phyloP scores from a whole-genome alignment of 2,888 invertebrate genomes.

The Epistrophe grossulariae region DNA sequence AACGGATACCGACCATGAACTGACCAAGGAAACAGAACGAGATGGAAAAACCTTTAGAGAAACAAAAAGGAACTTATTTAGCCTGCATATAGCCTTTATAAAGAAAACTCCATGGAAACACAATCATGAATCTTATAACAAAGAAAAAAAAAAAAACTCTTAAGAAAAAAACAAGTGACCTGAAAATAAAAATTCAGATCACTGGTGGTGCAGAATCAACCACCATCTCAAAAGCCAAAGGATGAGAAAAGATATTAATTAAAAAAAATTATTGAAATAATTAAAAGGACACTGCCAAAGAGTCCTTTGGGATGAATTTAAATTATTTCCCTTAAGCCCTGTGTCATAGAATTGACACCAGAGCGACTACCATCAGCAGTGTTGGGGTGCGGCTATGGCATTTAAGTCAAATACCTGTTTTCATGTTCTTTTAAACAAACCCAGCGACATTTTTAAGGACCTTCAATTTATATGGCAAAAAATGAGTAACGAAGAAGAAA shows the following conservation, averaged over 20 bases:
- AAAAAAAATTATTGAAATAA: conserved; percentile 79
- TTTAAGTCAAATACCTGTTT: conserved; percentile 60
- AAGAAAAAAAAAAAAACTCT: neutral
- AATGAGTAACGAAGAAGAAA: conserved; percentile 13
- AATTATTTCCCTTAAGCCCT: conserved; percentile 1
- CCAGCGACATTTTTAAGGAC: conserved; percentile 34
- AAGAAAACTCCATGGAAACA: conserved; percentile 27
- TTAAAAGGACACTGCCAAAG: conserved; percentile 67
- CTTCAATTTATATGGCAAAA: conserved; percentile 10
- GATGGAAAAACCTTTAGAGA: conserved; percentile 40
- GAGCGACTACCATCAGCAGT: neutral
- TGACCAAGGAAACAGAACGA: conserved; percentile 59
- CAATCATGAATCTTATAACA: neutral
- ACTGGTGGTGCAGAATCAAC: conserved; percentile 18
- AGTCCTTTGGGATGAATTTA: conserved; percentile 55
- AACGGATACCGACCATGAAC: conserved; percentile 55
- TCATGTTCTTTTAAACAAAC: conserved; percentile 41
- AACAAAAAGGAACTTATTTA: conserved; percentile 15
- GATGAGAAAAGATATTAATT: conserved; percentile 76
- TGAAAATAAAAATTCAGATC: conserved; percentile 53
- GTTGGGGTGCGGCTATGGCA: neutral
- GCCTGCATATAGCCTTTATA: conserved; percentile 33
- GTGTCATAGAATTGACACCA: conserved; percentile 1
- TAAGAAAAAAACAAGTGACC: conserved; percentile 54
- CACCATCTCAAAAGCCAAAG: conserved; percentile 7